Percentiles rank a stretch among this genome's conserved stretches.
These are phyloP conservation scores for Peromyscus leucopus DNA, from an alignment of 2,113 vertebrate species.

Conservation along the genomic window DNA sequence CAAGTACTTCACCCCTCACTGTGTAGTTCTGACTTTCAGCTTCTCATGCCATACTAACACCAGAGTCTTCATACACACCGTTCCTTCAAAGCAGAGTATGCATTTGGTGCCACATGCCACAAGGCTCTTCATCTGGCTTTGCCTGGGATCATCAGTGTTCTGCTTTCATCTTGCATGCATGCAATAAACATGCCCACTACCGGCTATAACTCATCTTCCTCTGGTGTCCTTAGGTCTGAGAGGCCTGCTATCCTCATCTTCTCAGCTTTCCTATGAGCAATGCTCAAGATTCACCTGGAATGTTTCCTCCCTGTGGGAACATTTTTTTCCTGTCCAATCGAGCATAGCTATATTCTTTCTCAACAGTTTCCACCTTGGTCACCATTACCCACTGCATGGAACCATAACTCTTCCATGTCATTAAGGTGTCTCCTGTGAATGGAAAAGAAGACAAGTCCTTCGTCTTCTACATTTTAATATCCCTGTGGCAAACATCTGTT, in stretches of 20 bases:
- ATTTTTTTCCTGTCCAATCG: background rate
- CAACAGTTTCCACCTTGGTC: fast-evolving
- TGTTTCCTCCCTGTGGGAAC: background rate
- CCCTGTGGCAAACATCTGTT: background rate
- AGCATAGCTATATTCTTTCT: background rate
- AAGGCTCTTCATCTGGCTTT: background rate
- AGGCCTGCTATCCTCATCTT: background rate
- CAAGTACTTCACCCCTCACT: background rate
- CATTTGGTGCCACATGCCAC: no score
- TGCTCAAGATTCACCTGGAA: no score
- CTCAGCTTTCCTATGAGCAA: background rate
- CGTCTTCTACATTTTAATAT: background rate
- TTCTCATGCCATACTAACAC: no score
- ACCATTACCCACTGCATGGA: fast-evolving
- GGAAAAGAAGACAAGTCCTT: background rate
- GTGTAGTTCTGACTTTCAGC: background rate
- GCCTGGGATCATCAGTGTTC: background rate
- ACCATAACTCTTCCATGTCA: background rate
- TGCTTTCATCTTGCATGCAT: no score
- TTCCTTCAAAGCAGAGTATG: no score
- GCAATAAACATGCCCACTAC: fast-evolving
- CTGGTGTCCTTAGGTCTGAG: fast-evolving
- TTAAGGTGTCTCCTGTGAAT: background rate
- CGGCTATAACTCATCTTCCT: fast-evolving
- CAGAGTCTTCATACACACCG: fast-evolving